Conservation (phyloP, 1,140 invertebrate species). For the Habropoda laboriosa region DNA sequence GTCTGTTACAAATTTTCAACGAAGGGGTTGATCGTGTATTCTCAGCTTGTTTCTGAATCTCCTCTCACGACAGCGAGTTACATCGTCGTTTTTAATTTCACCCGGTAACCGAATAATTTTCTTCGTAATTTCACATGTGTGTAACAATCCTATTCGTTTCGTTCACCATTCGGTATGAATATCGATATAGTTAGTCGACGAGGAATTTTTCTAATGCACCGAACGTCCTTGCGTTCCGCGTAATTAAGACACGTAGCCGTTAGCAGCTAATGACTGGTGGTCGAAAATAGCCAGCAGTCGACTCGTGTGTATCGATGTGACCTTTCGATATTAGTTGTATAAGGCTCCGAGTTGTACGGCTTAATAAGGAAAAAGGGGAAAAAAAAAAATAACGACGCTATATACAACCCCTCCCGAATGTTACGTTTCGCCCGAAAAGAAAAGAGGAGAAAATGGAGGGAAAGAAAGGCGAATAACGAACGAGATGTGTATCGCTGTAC, state of each 20-base stretch:
- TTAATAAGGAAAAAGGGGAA: too few species aligned
- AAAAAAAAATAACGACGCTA: too few species aligned
- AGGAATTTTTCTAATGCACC: constrained; percentile 47
- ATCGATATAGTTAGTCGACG: constrained; percentile 19
- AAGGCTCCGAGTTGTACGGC: constrained; percentile 9
- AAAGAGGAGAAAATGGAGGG: too few species aligned
- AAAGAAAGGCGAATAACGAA: too few species aligned
- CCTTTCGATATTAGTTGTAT: constrained; percentile 30
- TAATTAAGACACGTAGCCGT: constrained; percentile 22
- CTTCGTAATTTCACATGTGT: too few species aligned
- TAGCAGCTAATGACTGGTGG: constrained; percentile 13
- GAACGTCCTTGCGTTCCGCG: constrained; percentile 12
- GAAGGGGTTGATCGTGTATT: background rate
- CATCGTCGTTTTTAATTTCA: background rate
- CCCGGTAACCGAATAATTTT: too few species aligned
- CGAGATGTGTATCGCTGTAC: too few species aligned
- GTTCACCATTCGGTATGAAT: background rate
- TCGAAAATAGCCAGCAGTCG: constrained; percentile 34
- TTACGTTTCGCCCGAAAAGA: too few species aligned
- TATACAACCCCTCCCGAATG: too few species aligned
- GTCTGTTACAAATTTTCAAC: too few species aligned
- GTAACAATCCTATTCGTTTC: background rate
- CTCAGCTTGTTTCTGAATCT: background rate
- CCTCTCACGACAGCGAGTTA: constrained; percentile 6
- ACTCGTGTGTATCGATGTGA: constrained; percentile 45